Conservation (phyloP, 2,113 vertebrate genomes). For the Melanostigma gelatinosum region DNA sequence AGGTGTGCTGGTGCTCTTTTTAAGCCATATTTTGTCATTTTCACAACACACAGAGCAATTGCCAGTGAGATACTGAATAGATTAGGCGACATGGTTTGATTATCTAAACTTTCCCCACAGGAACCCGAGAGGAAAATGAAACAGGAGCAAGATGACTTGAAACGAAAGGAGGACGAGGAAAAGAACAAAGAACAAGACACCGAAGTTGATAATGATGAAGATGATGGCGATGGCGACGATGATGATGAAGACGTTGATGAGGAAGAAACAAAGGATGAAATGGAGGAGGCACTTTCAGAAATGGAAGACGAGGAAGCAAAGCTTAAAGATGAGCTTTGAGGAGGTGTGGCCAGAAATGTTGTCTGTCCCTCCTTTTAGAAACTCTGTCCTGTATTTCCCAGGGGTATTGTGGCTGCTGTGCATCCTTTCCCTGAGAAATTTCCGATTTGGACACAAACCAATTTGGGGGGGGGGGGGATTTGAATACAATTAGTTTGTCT, state of each 20-base stretch:
- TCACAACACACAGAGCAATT: background rate
- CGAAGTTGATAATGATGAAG: slow-evolving; percentile 41
- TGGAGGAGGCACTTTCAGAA: slow-evolving; percentile 62
- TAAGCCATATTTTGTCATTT: background rate
- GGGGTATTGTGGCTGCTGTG: slow-evolving; percentile 81
- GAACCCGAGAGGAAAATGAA: slow-evolving; percentile 83
- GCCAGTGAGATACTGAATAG: background rate
- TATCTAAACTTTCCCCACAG: slow-evolving; percentile 40
- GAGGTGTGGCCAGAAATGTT: slow-evolving; percentile 23
- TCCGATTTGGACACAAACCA: slow-evolving; percentile 53
- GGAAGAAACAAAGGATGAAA: slow-evolving; percentile 58
- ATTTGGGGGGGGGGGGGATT: slow-evolving; percentile 31
- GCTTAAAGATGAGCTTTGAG: slow-evolving; percentile 82
- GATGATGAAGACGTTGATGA: slow-evolving; percentile 11
- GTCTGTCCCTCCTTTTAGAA: slow-evolving; percentile 46
- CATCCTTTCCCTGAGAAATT: slow-evolving; percentile 75
- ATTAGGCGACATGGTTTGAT: background rate
- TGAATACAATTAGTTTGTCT: slow-evolving; percentile 42
- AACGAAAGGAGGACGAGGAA: slow-evolving; percentile 80
- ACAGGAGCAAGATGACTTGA: slow-evolving; percentile 78
- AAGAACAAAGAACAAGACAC: slow-evolving; percentile 81
- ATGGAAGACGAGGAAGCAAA: slow-evolving; percentile 58
- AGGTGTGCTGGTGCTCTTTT: slow-evolving; percentile 70
- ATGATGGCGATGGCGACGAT: background rate
- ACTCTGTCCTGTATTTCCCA: slow-evolving; percentile 66